A percentile compares a stretch with the other conserved stretches of the same genome.
These are phyloP conservation scores for Cotesia chilonis DNA, from an alignment of 1,140 invertebrate genomes.

Conservation along the genomic window DNA sequence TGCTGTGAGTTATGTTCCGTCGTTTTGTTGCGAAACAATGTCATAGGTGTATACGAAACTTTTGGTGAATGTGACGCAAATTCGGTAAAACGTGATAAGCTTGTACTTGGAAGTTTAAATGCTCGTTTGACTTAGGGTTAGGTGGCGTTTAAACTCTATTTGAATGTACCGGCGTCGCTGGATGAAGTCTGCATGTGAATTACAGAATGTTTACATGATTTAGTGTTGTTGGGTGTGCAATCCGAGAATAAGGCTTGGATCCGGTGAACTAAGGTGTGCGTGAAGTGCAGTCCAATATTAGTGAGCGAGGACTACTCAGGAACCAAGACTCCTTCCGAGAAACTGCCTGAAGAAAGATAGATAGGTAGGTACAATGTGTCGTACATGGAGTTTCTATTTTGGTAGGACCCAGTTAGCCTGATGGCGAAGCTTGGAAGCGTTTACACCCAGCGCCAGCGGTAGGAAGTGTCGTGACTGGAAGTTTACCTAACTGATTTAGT, in stretches of 20 bases:
- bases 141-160: neutral
- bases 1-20: too few relatives aligned
- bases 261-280: neutral
- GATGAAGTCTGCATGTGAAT: constrained; percentile 36
- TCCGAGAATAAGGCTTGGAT: neutral
- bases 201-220: constrained; percentile 57
- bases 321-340: too few relatives aligned
- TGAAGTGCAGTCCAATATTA: neutral
- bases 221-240: constrained; percentile 39
- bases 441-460: constrained; percentile 44
- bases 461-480: constrained; percentile 57
- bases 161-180: constrained; percentile 20
- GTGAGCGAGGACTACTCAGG: too few relatives aligned
- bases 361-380: too few relatives aligned
- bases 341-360: too few relatives aligned
- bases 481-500: constrained; percentile 45
- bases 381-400: neutral
- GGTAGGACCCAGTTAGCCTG: constrained; percentile 20
- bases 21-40: too few relatives aligned
- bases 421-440: constrained; percentile 9
- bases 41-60: too few relatives aligned
- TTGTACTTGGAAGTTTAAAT: neutral
- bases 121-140: neutral
- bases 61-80: too few relatives aligned
- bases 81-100: too few relatives aligned